phyloP scores from a whole-genome alignment of 2,888 invertebrate genomes.

The Philaethria dido region DNA sequence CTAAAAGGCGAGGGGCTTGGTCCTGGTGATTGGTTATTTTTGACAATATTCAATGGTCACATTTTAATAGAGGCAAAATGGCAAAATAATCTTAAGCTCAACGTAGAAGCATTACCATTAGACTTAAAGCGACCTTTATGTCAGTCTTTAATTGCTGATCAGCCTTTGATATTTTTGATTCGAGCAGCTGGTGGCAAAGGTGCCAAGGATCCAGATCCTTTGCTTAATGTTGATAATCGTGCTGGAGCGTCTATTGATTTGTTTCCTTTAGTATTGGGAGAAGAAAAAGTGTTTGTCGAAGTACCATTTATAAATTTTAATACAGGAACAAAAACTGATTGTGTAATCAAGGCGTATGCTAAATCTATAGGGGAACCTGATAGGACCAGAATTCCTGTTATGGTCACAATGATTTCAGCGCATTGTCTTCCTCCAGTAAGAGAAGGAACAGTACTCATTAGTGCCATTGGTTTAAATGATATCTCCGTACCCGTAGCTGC shows the following conservation, averaged over 20 bases:
- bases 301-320: slow-evolving; percentile 54
- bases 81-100: slow-evolving; percentile 49
- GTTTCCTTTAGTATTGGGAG: slow-evolving; percentile 67
- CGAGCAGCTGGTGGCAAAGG: slow-evolving; percentile 57
- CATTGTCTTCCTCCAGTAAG: slow-evolving; percentile 66
- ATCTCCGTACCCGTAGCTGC: slow-evolving; percentile 53
- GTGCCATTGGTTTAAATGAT: slow-evolving; percentile 63
- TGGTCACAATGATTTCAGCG: slow-evolving; percentile 68
- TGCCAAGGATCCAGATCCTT: slow-evolving; percentile 64
- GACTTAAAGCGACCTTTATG: slow-evolving; percentile 56
- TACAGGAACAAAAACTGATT: slow-evolving; percentile 57
- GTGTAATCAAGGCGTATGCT: slow-evolving; percentile 56
- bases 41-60: slow-evolving; percentile 59
- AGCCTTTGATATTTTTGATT: slow-evolving; percentile 66
- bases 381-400: slow-evolving; percentile 54
- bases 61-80: slow-evolving; percentile 61
- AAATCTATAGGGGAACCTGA: slow-evolving; percentile 50
- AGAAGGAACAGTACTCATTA: slow-evolving; percentile 68
- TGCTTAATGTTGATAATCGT: slow-evolving; percentile 63
- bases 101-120: slow-evolving; percentile 52
- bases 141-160: slow-evolving; percentile 56
- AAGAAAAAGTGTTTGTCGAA: slow-evolving; percentile 56
- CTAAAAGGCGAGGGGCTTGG: slow-evolving; percentile 56
- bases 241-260: slow-evolving; percentile 71
- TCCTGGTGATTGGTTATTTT: slow-evolving; percentile 57